A percentile compares a stretch with the other conserved stretches of the same genome.
Evolutionary conservation across 2,888 invertebrate species (phyloP).

Genomic region (Cryptophagus acutangulus): DNA sequence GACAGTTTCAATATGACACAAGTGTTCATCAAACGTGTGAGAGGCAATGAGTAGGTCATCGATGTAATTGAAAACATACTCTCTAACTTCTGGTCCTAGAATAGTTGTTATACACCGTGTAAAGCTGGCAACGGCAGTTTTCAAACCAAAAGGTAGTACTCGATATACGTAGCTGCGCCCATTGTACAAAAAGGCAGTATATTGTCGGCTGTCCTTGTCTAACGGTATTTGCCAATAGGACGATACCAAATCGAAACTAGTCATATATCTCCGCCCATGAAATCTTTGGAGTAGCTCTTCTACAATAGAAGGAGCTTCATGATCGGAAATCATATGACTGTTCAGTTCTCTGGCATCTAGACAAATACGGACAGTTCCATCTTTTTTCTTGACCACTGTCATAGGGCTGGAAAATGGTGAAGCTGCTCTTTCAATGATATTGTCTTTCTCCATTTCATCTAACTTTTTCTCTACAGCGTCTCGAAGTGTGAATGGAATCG

Average conservation of each 20-base stretch:
- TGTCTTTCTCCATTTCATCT: conserved; percentile 10
- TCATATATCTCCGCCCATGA: background rate
- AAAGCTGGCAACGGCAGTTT: conserved; percentile 11
- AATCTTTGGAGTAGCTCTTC: conserved; percentile 5
- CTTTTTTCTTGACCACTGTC: conserved; percentile 13
- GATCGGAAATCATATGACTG: conserved; percentile 1
- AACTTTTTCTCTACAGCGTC: conserved; percentile 9
- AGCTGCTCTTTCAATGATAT: conserved; percentile 9
- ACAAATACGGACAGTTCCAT: conserved; percentile 13
- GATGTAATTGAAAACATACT: conserved; percentile 28
- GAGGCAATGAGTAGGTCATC: conserved; percentile 34
- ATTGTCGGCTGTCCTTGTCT: conserved; percentile 6
- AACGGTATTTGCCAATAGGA: conserved; percentile 18
- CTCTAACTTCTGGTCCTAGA: conserved; percentile 11
- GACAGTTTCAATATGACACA: conserved; percentile 21
- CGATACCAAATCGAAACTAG: conserved; percentile 11
- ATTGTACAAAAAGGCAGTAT: conserved; percentile 10
- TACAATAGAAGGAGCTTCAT: conserved; percentile 2
- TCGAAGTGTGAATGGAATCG: conserved; percentile 11
- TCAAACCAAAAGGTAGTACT: conserved; percentile 13
- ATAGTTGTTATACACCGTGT: conserved; percentile 7
- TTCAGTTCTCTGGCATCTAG: conserved; percentile 13
- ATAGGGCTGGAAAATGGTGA: conserved; percentile 14
- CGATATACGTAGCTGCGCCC: conserved; percentile 10
- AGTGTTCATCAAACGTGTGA: conserved; percentile 19